phyloP scores from a whole-genome alignment of 2,113 vertebrate species.

The Brienomyrus brachyistius region DNA sequence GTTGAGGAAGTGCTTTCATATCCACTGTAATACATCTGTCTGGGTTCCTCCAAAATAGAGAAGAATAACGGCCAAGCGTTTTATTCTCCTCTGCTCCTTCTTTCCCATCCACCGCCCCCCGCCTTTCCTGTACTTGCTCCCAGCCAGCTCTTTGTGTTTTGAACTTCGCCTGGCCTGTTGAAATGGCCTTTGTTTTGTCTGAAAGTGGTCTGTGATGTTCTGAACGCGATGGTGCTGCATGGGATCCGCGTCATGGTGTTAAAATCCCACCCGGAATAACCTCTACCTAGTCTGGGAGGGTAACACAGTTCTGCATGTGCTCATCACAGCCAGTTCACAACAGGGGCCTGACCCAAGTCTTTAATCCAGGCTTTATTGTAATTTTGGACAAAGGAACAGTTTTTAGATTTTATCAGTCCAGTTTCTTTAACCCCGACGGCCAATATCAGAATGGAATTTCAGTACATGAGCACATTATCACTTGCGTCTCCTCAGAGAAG shows the following conservation, averaged over 20 bases:
- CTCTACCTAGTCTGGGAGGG: background rate
- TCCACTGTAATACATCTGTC: background rate
- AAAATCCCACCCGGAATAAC: background rate
- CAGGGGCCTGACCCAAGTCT: background rate
- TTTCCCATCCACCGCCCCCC: background rate
- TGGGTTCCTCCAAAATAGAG: background rate
- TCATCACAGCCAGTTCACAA: background rate
- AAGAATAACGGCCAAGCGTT: background rate
- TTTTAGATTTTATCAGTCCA: background rate
- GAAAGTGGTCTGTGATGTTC: background rate
- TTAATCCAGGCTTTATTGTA: background rate
- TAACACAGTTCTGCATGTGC: background rate
- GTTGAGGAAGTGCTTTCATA: background rate
- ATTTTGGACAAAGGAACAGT: background rate
- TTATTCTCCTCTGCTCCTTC: background rate
- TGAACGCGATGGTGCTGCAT: background rate
- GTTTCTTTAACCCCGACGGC: background rate
- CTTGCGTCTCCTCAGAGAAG: background rate
- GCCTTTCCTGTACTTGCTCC: background rate
- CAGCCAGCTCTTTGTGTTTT: constrained; percentile 8
- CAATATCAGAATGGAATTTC: background rate
- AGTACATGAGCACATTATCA: background rate
- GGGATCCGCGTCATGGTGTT: background rate
- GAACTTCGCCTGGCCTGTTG: background rate
- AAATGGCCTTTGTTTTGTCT: constrained; percentile 17